phyloP scores from a whole-genome alignment of 2,797 vertebrate species.

The Crypturellus tataupa region DNA sequence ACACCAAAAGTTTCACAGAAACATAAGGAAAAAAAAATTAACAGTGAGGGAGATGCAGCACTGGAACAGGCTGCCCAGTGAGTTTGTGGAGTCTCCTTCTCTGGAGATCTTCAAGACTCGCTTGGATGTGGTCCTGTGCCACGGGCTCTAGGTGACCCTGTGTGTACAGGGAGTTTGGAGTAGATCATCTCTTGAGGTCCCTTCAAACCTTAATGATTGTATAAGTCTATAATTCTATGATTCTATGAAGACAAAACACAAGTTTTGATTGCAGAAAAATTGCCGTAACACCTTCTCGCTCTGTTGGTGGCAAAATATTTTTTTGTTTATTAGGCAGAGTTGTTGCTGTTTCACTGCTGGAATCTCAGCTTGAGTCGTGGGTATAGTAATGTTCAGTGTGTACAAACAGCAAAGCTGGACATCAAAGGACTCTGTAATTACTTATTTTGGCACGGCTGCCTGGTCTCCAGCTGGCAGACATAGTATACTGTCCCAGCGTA shows the following conservation, averaged over 20 bases:
- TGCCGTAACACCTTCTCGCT: neutral
- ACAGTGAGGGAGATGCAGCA: neutral
- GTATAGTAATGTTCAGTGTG: neutral
- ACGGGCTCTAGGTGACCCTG: too few relatives aligned
- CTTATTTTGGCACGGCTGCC: neutral
- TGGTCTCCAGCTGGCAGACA: neutral
- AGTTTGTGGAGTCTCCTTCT: neutral
- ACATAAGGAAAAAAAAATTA: neutral
- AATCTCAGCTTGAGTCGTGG: neutral
- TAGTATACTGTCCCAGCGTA: neutral
- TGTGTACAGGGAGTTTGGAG: too few relatives aligned
- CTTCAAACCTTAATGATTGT: too few relatives aligned
- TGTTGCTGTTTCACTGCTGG: neutral
- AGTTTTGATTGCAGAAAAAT: neutral
- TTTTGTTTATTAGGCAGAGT: neutral
- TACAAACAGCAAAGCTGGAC: rapidly evolving
- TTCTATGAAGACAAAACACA: neutral
- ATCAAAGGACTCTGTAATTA: neutral
- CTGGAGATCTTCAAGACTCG: neutral
- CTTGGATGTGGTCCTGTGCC: too few relatives aligned
- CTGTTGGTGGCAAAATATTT: neutral
- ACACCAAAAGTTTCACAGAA: too few relatives aligned
- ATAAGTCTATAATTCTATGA: too few relatives aligned
- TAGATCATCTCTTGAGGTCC: too few relatives aligned
- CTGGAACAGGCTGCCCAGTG: neutral